Evolutionary conservation across 2,797 vertebrate genomes (phyloP), one percentile per base, ranked within the genome.

Genomic region (Danio tinwini): DNA sequence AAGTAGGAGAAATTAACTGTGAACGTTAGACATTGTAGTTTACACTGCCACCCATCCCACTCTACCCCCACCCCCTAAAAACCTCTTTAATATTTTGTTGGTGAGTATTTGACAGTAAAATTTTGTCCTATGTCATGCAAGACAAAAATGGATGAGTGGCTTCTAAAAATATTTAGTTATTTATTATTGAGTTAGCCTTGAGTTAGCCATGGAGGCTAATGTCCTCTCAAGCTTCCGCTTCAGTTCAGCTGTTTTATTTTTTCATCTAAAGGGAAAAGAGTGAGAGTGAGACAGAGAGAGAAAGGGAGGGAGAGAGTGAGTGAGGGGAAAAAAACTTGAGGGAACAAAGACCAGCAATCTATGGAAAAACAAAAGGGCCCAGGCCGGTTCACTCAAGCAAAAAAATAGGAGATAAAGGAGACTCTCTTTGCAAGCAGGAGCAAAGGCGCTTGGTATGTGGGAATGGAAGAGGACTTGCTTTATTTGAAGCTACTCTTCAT

Each of bases 281-380:
- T 47, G 74, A 74, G 81, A 39, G 81, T 82, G 83, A 80, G 64
- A 44, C 71, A 21, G 37, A 44, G 79, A 68, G 44, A 68, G 65
- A 50, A 56, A 70, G 67, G 56, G 77, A 78, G 78, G 62, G 56
- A 67, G 74, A 44, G 74, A 50, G 81, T 9, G 74, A 68, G 83
- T 70, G 73, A 78, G 77, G 53, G 81, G 92, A 92, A 29, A 56
- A 89, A 93, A 91, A 91, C 89, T 89, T 88, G 85, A 84, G 90
- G 90, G 93, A 95, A 96, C 94, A 96, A 96, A 97, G 94, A 94
- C 89, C 90, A 91, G 93, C 95, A 96, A 96, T 96, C 94, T 95
- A 93, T 95, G 93, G 95, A 95, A 95, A 95, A 96, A 95, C 94
- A 96, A 96, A 97, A 96, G 93, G 91, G 91, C 92, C 91, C 85